Base-by-base conservation (phyloP, 2,797 vertebrate species). In the Sebastes nivosus region DNA sequence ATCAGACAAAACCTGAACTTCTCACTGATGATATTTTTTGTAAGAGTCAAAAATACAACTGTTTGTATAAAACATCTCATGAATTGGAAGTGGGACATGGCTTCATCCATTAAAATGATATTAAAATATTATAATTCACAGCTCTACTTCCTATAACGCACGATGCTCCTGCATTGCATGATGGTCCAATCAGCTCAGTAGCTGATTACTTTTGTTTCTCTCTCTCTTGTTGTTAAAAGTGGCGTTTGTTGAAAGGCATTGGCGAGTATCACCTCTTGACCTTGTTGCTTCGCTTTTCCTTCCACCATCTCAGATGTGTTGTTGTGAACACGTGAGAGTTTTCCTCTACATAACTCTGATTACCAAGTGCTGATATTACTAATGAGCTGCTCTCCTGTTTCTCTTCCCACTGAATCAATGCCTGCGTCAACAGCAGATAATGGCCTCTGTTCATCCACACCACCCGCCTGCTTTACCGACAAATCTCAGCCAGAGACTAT, bases 71-170 rank as follows among this genome's bases (percentile, higher is more conserved):
- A 50, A 34, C 16, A 34, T 5, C 60, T 75, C 32, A 57, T 77
- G 82, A 84, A 81, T 79, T 58, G 27, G 68, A 87, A 74, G 52
- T 80, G 77, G 67, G 67, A 52, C 75, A 22, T n/a, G 60, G 67
- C 72, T 79, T 73, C 29, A 75, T 68, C 9, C 73, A 72, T 61
- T 75, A 72, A 68, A 36, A 36, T 36, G 0, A 36, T 36, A 36
- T 36, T 73, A 73, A 72, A 34, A 79, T 87, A 77, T 58, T 58
- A 67, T 29, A 81, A 81, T 79, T 75, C 80, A 74, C 75, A 78
- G 61, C 34, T 67, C 14, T 10, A 27, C 42, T 73, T 80, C 36
- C 63, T 67, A 30, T 63, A 67, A 81, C n/a, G 63, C 69, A 36
- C 75, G 61, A 52, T 76, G 73, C 87, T 83, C 70, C 79, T 80